Base-by-base conservation (phyloP, 2,797 vertebrate species). In the Ptychobarbus kaznakovi region DNA sequence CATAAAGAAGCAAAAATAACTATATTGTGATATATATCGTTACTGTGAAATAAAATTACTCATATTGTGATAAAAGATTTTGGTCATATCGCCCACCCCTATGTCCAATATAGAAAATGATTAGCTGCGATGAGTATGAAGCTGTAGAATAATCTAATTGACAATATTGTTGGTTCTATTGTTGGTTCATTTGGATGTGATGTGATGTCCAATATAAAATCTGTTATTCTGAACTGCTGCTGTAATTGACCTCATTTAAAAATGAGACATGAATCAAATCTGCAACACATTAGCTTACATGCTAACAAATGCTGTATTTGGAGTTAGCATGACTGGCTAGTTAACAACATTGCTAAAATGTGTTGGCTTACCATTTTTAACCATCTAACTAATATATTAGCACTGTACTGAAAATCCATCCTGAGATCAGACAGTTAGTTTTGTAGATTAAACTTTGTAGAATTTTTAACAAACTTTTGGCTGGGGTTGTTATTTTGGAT, bases 401-500 rank as follows among this genome's bases (percentile, higher is more conserved):
- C 15, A 68, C 4, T 20, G 32, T 22, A 44, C 6, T 32, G 28
- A 32, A 83, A 68, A 66, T 32, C 32, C 32, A 66, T 66, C 18
- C 6, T 63, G 25, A 66, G 78, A 38, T 51, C 80, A 73, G 68
- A 61, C n/a, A 5, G 68, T 72, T 72, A 28, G 40, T 49, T 25
- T 25, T 20, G 35, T 28, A 28, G 38, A 80, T 66, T 12, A 53
- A 40, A 56, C 32, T 11, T 32, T 32, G 32, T 32, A 53, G 46
- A 40, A 25, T 38, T 80, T 80, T 38, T 12, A 80, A 42, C 80
- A n/a, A 78, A 44, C 49, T 11, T 69, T 58, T 78, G 25, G 75
- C 46, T 32, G 16, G 12, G 25, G 12, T 65, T 12, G 6, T 58
- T 32, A 84, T 69, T 69, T 22, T 15, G 63, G 53, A 83, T 49